phyloP scores from a whole-genome alignment of 2,888 invertebrate species.

The Philonicus albiceps region DNA sequence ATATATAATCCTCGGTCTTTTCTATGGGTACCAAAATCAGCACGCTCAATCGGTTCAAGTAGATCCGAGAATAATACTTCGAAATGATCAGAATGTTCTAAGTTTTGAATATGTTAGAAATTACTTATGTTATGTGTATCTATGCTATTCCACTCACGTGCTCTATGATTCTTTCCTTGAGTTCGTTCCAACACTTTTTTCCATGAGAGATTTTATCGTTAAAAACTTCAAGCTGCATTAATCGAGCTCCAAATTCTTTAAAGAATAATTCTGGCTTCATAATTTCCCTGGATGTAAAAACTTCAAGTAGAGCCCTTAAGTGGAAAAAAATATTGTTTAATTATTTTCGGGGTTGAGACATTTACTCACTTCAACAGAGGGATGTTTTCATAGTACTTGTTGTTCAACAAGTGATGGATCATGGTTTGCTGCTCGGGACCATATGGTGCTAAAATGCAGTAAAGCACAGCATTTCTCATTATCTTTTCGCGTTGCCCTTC shows the following conservation, averaged over 20 bases:
- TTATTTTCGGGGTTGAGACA: background rate
- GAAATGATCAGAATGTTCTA: conserved; percentile 87
- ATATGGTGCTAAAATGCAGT: conserved; percentile 87
- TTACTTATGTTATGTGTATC: background rate
- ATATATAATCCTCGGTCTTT: conserved; percentile 91
- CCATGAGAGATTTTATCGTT: conserved; percentile 76
- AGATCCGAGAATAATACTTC: conserved; percentile 92
- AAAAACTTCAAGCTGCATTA: conserved; percentile 79
- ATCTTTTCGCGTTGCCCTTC: conserved; percentile 71
- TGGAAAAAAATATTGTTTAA: background rate
- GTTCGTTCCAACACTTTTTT: conserved; percentile 84
- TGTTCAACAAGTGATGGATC: conserved; percentile 83
- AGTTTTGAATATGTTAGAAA: background rate
- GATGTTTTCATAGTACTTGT: conserved; percentile 83
- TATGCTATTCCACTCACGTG: conserved; percentile 67
- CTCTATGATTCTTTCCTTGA: conserved; percentile 92
- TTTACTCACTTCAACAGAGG: conserved; percentile 66
- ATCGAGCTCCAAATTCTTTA: conserved; percentile 78
- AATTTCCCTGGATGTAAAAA: conserved; percentile 90
- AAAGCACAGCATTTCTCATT: conserved; percentile 84
- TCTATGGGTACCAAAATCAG: conserved; percentile 81
- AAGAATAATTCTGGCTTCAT: conserved; percentile 89
- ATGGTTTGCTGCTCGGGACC: conserved; percentile 94
- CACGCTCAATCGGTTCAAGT: conserved; percentile 85
- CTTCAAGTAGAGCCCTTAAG: conserved; percentile 68